A percentile compares a stretch with the other conserved stretches of the same genome.
Conservation (phyloP, 2,113 vertebrate genomes). For the Cyanocitta stelleri region DNA sequence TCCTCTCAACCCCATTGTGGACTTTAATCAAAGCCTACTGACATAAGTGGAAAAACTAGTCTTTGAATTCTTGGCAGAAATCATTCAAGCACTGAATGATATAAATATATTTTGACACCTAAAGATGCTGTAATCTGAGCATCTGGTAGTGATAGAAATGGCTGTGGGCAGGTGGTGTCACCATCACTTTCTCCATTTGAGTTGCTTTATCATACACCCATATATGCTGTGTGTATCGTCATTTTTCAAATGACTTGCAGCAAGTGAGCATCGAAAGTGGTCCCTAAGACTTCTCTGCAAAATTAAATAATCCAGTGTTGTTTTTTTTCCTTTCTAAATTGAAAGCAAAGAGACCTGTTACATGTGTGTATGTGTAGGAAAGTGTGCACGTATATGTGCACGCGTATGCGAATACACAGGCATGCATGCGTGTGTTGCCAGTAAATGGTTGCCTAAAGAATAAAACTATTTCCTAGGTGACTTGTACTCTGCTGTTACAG, state of each 20-base stretch:
- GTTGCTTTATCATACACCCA: not conserved
- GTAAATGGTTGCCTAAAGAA: not conserved
- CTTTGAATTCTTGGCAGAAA: not conserved
- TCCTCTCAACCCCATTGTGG: not conserved
- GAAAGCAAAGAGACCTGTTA: not conserved
- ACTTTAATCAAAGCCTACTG: not conserved
- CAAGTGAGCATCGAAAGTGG: not conserved
- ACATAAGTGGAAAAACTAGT: not conserved
- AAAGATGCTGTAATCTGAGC: not conserved
- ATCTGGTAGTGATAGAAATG: not conserved
- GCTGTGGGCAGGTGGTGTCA: not conserved
- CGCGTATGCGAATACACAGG: fast-evolving
- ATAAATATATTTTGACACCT: not conserved
- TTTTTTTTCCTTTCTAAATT: not conserved
- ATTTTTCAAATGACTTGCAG: not conserved
- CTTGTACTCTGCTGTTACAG: not conserved
- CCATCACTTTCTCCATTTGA: not conserved
- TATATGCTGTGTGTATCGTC: not conserved
- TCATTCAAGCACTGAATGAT: not conserved
- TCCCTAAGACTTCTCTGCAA: not conserved
- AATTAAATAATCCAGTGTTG: not conserved
- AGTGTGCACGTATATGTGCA: fast-evolving
- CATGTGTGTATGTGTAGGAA: fast-evolving
- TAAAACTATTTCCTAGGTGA: not conserved
- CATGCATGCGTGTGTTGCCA: fast-evolving